phyloP scores from a whole-genome alignment of 1,140 invertebrate species.

The Panagrolaimus sp. region DNA sequence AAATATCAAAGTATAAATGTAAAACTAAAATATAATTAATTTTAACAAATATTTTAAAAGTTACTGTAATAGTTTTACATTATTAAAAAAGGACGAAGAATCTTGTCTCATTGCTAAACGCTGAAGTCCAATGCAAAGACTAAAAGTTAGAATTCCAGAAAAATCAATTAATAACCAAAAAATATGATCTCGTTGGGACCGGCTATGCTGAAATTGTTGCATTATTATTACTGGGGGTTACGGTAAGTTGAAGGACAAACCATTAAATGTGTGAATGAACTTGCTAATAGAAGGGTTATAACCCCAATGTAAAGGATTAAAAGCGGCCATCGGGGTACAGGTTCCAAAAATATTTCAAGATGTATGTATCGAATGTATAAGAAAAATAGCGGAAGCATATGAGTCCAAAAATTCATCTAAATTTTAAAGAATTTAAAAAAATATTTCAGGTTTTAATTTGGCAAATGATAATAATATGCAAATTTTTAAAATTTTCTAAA shows the following conservation, averaged over 20 bases:
- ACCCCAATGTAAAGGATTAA: conserved; percentile 35
- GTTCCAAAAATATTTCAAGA: conserved; percentile 29
- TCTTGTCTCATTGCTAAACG: conserved; percentile 30
- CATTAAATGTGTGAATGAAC: conserved; percentile 37
- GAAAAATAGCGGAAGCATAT: conserved; percentile 34
- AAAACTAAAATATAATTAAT: conserved; percentile 23
- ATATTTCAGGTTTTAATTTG: no score
- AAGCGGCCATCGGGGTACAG: conserved; percentile 26
- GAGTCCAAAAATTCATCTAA: conserved; percentile 47
- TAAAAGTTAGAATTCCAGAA: conserved; percentile 38
- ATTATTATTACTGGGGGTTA: background rate
- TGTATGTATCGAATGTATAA: conserved; percentile 32
- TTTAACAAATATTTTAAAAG: no score
- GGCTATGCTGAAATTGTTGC: conserved; percentile 35
- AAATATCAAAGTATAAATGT: conserved; percentile 32
- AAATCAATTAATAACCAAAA: conserved; percentile 47
- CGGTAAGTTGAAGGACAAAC: conserved; percentile 18
- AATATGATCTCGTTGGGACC: conserved; percentile 37
- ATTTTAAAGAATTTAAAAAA: no score
- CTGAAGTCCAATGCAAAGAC: conserved; percentile 39
- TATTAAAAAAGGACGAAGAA: conserved; percentile 2
- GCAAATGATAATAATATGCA: no score
- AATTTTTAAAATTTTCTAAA: no score
- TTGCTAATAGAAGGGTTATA: conserved; percentile 34
- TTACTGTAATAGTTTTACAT: background rate